Evolutionary conservation across 2,888 invertebrate genomes (phyloP), one percentile per base, ranked within the genome.

Genomic region (Autographa gamma): DNA sequence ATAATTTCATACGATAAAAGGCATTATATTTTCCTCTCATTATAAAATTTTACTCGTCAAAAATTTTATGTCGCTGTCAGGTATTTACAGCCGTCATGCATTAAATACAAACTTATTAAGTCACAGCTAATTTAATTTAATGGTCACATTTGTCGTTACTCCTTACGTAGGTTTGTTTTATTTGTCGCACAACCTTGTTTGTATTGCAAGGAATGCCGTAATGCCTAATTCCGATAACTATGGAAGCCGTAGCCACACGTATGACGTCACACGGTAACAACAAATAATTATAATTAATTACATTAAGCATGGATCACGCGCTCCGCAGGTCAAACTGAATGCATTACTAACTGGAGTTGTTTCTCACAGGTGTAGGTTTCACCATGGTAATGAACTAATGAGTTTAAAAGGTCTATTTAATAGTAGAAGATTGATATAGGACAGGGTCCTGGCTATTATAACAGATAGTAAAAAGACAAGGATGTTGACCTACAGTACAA

Each of bases 281-380:
- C 48, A 63, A 63, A 52, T 66, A 60, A 77, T 77, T 63, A 63
- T 48, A 66, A 77, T 18, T 58, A 59, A 63, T 79, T 76, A 34
- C 52, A 69, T 66, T 52, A 61, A 56, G 25, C n/a, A 11, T 60
- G 13, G 25, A 11, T 56, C 63, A 63, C 58, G 32, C 59, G 38
- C 19, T 16, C 34, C 34, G 8, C 31, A 31, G 59, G 54, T 56
- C 54, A 56, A 11, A 32, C 59, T 18, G 32, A 19, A 19, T 11
- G 48, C 69, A 74, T 68, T 68, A 69, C 25, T 13, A 52, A 19
- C 4, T 76, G 52, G 69, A 66, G 19, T 9, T 41, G 38, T 19
- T 56, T 63, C 54, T 14, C 63, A 56, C 63, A 38, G 34, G 63
- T 63, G 19, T 59, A 0, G 18, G 32, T 59, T 59, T 32, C 58